Conservation (phyloP, 2,113 vertebrate genomes). For the Pipra filicauda region DNA sequence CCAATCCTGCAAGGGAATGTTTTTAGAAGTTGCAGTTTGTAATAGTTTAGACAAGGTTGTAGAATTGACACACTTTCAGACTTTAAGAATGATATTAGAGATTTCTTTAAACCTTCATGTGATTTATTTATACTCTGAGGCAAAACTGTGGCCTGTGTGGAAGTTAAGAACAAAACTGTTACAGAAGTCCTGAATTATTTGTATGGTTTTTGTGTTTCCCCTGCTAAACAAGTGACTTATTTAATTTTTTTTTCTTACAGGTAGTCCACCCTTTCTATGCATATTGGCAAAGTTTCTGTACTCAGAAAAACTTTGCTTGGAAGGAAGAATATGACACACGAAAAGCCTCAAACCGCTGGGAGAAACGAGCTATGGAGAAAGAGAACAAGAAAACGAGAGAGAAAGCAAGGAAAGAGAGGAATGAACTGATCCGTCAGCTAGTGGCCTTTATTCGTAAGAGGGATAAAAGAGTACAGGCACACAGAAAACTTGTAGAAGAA, state of each 20-base stretch:
- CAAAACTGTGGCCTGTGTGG: neutral
- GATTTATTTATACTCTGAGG: neutral
- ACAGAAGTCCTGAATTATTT: neutral
- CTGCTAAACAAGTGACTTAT: neutral
- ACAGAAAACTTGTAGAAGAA: constrained; percentile 80
- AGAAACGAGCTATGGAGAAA: constrained; percentile 98
- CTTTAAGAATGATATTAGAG: neutral
- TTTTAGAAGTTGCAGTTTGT: neutral
- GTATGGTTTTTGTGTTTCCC: neutral
- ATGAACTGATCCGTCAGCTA: constrained; percentile 88
- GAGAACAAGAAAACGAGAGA: constrained; percentile 95
- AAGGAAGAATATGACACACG: constrained; percentile 95
- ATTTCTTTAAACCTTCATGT: neutral
- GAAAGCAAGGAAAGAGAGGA: constrained; percentile 89
- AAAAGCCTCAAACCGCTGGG: constrained; percentile 95
- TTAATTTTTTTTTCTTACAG: constrained; percentile 55
- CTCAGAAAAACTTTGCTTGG: constrained; percentile 92
- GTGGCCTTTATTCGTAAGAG: constrained; percentile 92
- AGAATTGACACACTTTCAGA: neutral
- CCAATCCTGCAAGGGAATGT: neutral
- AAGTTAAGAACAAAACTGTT: neutral
- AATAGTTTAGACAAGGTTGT: neutral
- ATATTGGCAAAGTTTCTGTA: constrained; percentile 98
- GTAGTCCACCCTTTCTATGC: constrained; percentile 94
- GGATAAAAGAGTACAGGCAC: constrained; percentile 91